Evolutionary conservation across 2,888 invertebrate species (phyloP), one percentile per base, ranked within the genome.

Genomic region (Alloscopus bannaensis): DNA sequence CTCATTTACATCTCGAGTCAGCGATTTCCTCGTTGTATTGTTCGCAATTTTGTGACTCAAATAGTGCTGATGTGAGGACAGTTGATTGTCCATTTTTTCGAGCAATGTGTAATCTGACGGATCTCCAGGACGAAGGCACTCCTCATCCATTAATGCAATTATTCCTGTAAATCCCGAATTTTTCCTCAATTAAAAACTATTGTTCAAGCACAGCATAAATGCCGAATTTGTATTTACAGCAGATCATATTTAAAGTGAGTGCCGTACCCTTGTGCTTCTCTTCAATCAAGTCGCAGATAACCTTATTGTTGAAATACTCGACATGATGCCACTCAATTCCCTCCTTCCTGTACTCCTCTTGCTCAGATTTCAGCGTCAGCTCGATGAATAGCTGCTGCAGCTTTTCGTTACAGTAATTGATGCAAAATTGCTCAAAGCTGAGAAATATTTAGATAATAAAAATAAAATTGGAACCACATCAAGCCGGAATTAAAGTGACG

Each of bases 321-420:
- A 97, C 92, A 36, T 94, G 93, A 85, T 94, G 93, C 97, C 97
- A 97, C 87, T 94, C 93, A 87, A 97, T 97, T 78, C 96, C 96
- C 88, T 97, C 97, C 66, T 93, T 92, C 42, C 93, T 90, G 87
- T 97, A 97, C 88, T 97, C 97, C 87, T 97, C 96, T 88, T 97
- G 97, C 88, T 97, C 97, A 16, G 95, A 95, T 87, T 94, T 95
- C 47, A 97, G 89, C 0, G 97, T 97, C 87, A 97, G 89, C 88
- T 96, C 94, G 87, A 97, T 97, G 89, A 97, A 97, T 80, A 97
- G 89, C 89, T 97, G 97, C 88, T 97, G 97, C 80, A 97, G 91
- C 88, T 97, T 97, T 89, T 97, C 97, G 88, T 97, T 97, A 88
- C 97, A 97, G 90, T 94, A 97, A 89, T 97, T 97, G 82, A 97